A percentile compares a stretch with the other conserved stretches of the same genome.
Evolutionary conservation across 2,113 vertebrate species (phyloP).

Genomic region (Aix galericulata): DNA sequence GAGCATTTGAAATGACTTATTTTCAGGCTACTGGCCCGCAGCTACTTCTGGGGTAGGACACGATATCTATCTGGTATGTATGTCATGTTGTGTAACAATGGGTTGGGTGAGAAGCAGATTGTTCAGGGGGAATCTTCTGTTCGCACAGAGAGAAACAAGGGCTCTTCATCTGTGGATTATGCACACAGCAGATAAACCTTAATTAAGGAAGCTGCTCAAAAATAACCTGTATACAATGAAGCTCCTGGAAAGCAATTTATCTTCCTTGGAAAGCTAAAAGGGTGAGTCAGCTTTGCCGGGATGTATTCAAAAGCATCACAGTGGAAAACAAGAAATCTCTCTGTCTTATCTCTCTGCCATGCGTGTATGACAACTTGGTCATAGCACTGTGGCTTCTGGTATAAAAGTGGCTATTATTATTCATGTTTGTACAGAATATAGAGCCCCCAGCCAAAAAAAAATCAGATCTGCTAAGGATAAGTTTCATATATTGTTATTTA

Average conservation of each 20-base stretch:
- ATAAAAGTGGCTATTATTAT: background rate
- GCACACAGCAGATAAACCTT: constrained; percentile 27
- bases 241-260: constrained; percentile 58
- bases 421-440: background rate
- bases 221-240: constrained; percentile 39
- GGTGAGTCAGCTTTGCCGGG: constrained; percentile 40
- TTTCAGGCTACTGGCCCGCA: background rate
- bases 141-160: background rate
- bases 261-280: constrained; percentile 52
- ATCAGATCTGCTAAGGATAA: background rate
- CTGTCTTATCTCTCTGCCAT: constrained; percentile 4
- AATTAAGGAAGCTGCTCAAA: constrained; percentile 33
- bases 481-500: background rate
- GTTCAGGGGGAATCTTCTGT: constrained; percentile 9
- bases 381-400: background rate
- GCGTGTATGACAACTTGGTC: background rate
- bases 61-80: background rate
- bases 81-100: constrained; percentile 15
- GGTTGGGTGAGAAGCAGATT: constrained; percentile 29
- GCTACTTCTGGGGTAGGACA: background rate
- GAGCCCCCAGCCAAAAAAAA: background rate
- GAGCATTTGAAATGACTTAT: background rate
- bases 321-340: constrained; percentile 40
- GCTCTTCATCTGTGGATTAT: constrained; percentile 3
- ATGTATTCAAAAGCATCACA: constrained; percentile 22